Conservation (phyloP, 1,140 invertebrate species). For the Teleopsis dalmanni region DNA sequence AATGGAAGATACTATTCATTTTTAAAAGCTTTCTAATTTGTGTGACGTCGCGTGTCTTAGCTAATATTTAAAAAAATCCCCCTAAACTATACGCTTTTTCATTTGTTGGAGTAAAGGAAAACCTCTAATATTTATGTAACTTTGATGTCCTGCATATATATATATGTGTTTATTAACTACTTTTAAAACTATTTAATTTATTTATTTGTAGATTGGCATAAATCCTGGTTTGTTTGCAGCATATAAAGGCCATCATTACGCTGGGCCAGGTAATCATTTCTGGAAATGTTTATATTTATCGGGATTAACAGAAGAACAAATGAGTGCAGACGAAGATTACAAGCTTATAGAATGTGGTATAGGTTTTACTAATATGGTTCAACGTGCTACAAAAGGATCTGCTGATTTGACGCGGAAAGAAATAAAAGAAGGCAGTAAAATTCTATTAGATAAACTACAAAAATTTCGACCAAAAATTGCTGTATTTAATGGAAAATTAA, state of each 20-base stretch:
- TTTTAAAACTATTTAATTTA: background rate
- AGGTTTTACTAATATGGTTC: constrained; percentile 96
- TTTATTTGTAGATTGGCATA: constrained; percentile 78
- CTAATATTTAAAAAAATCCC: too few relatives aligned
- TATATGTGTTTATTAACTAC: too few relatives aligned
- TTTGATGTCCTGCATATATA: too few relatives aligned
- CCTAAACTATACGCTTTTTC: too few relatives aligned
- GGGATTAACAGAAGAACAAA: constrained; percentile 86
- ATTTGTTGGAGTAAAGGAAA: too few relatives aligned
- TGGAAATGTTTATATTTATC: constrained; percentile 97
- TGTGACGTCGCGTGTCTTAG: too few relatives aligned
- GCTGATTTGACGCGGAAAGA: constrained; percentile 92
- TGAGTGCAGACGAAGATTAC: constrained; percentile 93
- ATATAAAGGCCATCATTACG: constrained; percentile 96
- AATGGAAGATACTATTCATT: too few relatives aligned
- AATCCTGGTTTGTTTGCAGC: constrained; percentile 95
- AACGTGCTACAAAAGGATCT: constrained; percentile 88
- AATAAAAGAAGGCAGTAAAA: constrained; percentile 91
- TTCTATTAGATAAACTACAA: constrained; percentile 84
- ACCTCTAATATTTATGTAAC: too few relatives aligned
- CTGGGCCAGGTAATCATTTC: constrained; percentile 96
- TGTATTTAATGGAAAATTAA: constrained; percentile 96
- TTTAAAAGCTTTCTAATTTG: too few relatives aligned
- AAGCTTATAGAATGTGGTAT: constrained; percentile 89
- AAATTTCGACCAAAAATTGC: constrained; percentile 93